phyloP scores from a whole-genome alignment of 2,113 vertebrate species.

The Cichladusa arquata region DNA sequence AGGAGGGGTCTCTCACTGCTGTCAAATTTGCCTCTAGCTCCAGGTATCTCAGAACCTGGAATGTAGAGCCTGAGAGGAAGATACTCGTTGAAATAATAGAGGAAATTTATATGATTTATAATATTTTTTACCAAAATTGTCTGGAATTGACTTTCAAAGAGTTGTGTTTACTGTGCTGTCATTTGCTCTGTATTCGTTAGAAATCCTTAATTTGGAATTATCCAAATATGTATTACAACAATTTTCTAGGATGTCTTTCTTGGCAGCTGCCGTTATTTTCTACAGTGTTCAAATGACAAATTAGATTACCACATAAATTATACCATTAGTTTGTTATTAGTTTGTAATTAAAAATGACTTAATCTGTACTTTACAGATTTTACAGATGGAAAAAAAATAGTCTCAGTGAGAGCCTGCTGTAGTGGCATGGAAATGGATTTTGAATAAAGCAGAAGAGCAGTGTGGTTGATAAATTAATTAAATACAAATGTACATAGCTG shows the following conservation, averaged over 20 bases:
- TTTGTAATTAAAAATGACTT: constrained; percentile 38
- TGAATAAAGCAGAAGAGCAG: neutral
- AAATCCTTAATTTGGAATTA: neutral
- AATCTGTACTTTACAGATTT: neutral
- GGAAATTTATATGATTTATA: neutral
- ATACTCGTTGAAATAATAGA: neutral
- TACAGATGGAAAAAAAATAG: neutral
- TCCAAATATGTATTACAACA: neutral
- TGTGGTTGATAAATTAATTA: neutral
- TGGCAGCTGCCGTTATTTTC: constrained; percentile 4
- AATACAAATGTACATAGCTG: neutral
- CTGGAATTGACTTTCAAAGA: neutral
- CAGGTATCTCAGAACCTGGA: neutral
- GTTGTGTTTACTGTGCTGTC: neutral
- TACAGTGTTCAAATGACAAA: neutral
- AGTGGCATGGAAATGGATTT: neutral
- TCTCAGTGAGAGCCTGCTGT: neutral
- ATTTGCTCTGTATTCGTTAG: neutral
- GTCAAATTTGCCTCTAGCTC: neutral
- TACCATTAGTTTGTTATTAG: constrained; percentile 17
- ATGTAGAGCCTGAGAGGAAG: neutral
- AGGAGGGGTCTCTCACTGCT: neutral
- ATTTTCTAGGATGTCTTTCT: neutral
- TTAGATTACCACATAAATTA: constrained; percentile 12
- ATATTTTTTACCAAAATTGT: neutral